Evolutionary conservation across 2,113 vertebrate genomes (phyloP).

Genomic region (Prunella himalayana): DNA sequence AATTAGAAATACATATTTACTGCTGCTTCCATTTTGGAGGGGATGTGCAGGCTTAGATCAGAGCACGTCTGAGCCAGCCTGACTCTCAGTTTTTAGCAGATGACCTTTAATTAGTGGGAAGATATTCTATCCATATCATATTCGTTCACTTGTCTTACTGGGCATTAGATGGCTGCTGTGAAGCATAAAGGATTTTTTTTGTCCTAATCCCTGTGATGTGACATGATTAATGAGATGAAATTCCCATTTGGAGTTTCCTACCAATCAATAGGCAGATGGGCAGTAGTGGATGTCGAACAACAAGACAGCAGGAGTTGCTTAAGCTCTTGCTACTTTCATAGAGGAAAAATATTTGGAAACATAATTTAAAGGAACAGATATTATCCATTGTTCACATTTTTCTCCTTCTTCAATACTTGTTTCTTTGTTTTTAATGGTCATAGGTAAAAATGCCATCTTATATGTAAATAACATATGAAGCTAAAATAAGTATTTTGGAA

Average conservation of each 20-base stretch:
- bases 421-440: background rate
- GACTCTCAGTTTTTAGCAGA: slow-evolving; percentile 46
- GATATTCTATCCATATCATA: slow-evolving; percentile 69
- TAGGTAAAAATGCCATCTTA: background rate
- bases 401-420: background rate
- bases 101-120: slow-evolving; percentile 73
- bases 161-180: slow-evolving; percentile 69
- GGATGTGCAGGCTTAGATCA: background rate
- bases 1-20: background rate
- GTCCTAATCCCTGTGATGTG: slow-evolving; percentile 72
- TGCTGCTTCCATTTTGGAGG: background rate
- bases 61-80: background rate
- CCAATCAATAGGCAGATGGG: slow-evolving; percentile 78
- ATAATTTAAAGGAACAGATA: slow-evolving; percentile 64
- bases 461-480: background rate
- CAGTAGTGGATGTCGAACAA: slow-evolving; percentile 69
- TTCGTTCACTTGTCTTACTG: slow-evolving; percentile 69
- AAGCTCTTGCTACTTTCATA: slow-evolving; percentile 62
- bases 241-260: slow-evolving; percentile 75
- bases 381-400: background rate
- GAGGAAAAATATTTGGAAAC: slow-evolving; percentile 25
- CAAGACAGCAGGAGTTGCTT: slow-evolving; percentile 71
- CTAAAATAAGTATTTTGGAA: background rate
- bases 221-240: slow-evolving; percentile 81
- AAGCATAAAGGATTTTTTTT: slow-evolving; percentile 71